phyloP scores from a whole-genome alignment of 2,888 invertebrate species.

The Lochmaea capreae region DNA sequence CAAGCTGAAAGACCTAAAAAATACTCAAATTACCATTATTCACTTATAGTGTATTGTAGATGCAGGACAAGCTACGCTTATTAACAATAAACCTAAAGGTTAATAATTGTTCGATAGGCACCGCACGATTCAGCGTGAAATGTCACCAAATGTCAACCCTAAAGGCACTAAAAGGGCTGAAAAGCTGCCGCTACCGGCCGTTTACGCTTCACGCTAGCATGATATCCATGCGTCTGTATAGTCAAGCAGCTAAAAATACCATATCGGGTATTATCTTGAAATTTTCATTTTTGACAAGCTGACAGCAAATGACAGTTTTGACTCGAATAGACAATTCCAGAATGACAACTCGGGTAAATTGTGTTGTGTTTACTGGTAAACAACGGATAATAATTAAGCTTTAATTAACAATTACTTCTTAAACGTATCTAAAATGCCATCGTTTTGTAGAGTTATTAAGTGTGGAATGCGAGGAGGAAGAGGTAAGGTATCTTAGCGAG shows the following conservation, averaged over 20 bases:
- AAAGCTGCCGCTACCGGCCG: slow-evolving; percentile 36
- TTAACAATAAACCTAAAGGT: slow-evolving; percentile 48
- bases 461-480: too few species aligned
- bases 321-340: too few species aligned
- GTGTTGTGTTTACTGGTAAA: too few species aligned
- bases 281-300: too few species aligned
- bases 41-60: not conserved
- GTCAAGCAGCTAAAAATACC: not conserved
- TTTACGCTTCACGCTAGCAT: slow-evolving; percentile 42
- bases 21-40: slow-evolving; percentile 16
- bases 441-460: too few species aligned
- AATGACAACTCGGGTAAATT: too few species aligned
- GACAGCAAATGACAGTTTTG: too few species aligned
- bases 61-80: slow-evolving; percentile 18
- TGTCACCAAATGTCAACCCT: slow-evolving; percentile 51
- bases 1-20: slow-evolving; percentile 1
- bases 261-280: not conserved
- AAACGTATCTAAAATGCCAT: too few species aligned
- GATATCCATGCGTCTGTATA: slow-evolving; percentile 28
- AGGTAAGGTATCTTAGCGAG: too few species aligned
- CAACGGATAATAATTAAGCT: too few species aligned
- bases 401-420: too few species aligned
- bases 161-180: slow-evolving; percentile 43
- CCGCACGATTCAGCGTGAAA: slow-evolving; percentile 51
- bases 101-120: slow-evolving; percentile 51